These are phyloP conservation scores for Epistrophella euchroma DNA, from an alignment of 2,888 invertebrate genomes.

Conservation along the genomic window DNA sequence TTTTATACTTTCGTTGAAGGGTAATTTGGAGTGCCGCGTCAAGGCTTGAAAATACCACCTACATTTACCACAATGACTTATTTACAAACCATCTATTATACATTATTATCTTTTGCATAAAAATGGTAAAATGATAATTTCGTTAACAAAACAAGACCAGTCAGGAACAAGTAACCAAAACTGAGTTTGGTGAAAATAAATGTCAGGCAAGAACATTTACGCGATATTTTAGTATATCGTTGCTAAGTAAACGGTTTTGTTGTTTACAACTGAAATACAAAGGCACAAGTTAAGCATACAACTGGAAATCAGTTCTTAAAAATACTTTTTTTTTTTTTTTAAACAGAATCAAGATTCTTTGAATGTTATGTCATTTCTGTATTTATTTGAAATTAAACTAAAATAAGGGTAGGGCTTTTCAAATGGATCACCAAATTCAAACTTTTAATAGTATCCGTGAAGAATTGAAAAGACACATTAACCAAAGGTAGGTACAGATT, in stretches of 20 bases:
- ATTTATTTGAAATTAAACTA: neutral
- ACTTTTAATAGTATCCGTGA: conserved; percentile 36
- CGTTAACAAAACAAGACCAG: too few relatives aligned
- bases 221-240: neutral
- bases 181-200: neutral
- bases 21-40: too few relatives aligned
- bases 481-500: conserved; percentile 9
- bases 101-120: too few relatives aligned
- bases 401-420: too few relatives aligned
- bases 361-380: neutral
- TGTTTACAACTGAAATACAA: neutral
- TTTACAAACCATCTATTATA: too few relatives aligned
- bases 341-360: neutral
- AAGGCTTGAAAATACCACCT: too few relatives aligned
- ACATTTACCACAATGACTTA: too few relatives aligned
- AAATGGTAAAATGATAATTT: too few relatives aligned
- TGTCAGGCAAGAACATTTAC: neutral
- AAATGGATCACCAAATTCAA: conserved; percentile 20
- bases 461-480: conserved; percentile 54
- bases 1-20: too few relatives aligned
- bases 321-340: neutral
- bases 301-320: neutral
- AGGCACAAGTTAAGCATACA: neutral
- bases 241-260: neutral
- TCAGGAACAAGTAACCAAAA: too few relatives aligned